Conservation (phyloP, 2,888 invertebrate genomes). For the Cyclophora albipunctata region DNA sequence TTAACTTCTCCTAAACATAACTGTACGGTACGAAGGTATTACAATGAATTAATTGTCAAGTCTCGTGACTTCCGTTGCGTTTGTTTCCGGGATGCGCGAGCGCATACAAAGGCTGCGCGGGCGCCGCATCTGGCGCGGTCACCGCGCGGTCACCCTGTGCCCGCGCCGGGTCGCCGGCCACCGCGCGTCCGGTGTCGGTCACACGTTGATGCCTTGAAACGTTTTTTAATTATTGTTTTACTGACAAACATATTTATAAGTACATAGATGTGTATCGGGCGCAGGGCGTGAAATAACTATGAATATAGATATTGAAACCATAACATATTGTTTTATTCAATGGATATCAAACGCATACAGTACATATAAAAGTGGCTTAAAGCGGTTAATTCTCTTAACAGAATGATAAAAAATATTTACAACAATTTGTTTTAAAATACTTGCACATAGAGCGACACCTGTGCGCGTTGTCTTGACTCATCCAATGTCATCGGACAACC, state of each 20-base stretch:
- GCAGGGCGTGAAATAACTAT: too few species aligned
- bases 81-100: slow-evolving; percentile 47
- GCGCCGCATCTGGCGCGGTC: slow-evolving; percentile 45
- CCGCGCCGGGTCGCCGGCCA: slow-evolving; percentile 10
- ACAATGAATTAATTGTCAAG: slow-evolving; percentile 55
- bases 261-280: too few species aligned
- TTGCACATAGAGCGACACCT: too few species aligned
- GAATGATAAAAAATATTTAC: too few species aligned
- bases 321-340: too few species aligned
- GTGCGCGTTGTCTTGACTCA: slow-evolving; percentile 41
- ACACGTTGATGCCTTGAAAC: neutral
- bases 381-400: too few species aligned
- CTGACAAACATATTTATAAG: too few species aligned
- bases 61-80: slow-evolving; percentile 47
- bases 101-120: slow-evolving; percentile 51
- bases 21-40: slow-evolving; percentile 32
- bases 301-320: too few species aligned
- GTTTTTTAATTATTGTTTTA: too few species aligned
- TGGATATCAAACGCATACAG: too few species aligned
- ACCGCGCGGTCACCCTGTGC: slow-evolving; percentile 12
- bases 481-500: slow-evolving; percentile 20
- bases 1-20: slow-evolving; percentile 10
- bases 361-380: too few species aligned
- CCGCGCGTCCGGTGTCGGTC: neutral
- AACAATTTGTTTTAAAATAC: too few species aligned